Percentiles rank a stretch among this genome's conserved stretches.
These are phyloP conservation scores for Pogona vitticeps DNA, from an alignment of 2,113 vertebrate species.

Conservation along the genomic window DNA sequence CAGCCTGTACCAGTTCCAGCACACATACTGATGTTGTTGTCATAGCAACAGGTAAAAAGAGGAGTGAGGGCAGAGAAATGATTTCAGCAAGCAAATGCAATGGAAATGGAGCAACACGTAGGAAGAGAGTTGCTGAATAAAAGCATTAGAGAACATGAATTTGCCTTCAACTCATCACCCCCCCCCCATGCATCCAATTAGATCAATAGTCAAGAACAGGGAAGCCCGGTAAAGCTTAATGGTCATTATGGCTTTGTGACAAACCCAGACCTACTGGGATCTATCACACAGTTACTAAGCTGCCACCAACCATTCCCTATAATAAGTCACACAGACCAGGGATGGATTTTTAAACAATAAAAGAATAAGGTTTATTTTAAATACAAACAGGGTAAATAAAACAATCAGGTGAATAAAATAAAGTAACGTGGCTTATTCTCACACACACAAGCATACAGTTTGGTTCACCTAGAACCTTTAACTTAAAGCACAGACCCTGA, in stretches of 20 bases:
- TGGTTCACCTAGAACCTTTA: too few species aligned
- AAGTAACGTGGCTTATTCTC: too few species aligned
- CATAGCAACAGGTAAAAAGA: conserved; percentile 74
- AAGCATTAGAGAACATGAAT: conserved; percentile 35
- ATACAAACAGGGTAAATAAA: too few species aligned
- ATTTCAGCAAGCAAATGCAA: conserved; percentile 65
- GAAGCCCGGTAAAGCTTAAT: neutral
- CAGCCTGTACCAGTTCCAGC: conserved; percentile 43
- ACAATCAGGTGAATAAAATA: too few species aligned
- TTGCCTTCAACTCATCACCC: conserved; percentile 23
- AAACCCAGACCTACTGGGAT: too few species aligned
- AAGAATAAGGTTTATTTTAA: too few species aligned
- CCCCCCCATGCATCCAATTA: conserved; percentile 23
- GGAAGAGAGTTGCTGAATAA: conserved; percentile 59
- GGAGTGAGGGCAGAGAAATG: conserved; percentile 17
- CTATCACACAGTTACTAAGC: too few species aligned
- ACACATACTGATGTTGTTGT: conserved; percentile 69
- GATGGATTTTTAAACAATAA: too few species aligned
- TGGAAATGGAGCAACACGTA: conserved; percentile 60
- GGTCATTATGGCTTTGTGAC: neutral
- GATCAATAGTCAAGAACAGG: conserved; percentile 1
- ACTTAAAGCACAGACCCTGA: too few species aligned
- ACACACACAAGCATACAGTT: too few species aligned
- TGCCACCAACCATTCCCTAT: too few species aligned
- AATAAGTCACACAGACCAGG: too few species aligned